Evolutionary conservation across 2,113 vertebrate species (phyloP).

Genomic region (Cynocephalus volans): DNA sequence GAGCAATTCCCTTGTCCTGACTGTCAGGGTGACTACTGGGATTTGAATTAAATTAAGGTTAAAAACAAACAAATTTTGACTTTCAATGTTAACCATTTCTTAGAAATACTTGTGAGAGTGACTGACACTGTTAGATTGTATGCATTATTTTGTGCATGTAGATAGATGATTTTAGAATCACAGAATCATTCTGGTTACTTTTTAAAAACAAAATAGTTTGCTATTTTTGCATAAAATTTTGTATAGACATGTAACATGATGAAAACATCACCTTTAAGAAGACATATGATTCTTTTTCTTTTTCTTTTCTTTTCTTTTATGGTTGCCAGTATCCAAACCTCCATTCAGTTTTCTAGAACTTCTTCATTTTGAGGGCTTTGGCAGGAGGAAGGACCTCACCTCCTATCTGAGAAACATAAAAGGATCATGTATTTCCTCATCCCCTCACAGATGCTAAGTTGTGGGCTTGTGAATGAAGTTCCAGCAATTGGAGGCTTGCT

Average conservation of each 20-base stretch:
- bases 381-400: background rate
- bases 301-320: too few species aligned
- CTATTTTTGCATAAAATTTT: background rate
- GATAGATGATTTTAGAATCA: background rate
- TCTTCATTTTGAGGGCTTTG: background rate
- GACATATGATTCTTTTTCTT: background rate
- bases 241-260: background rate
- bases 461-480: background rate
- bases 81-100: background rate
- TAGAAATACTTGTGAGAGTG: background rate
- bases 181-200: background rate
- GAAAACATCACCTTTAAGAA: background rate
- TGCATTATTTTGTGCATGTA: background rate
- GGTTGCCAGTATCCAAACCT: background rate
- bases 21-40: constrained; percentile 54
- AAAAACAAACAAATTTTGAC: constrained; percentile 59
- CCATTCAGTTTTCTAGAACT: background rate
- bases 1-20: background rate
- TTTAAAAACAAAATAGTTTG: background rate
- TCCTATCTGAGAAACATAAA: background rate
- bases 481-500: fast-evolving
- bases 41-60: constrained; percentile 36
- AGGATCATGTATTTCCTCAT: background rate
- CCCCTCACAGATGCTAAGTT: background rate
- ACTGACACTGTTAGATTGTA: background rate